A percentile compares a stretch with the other conserved stretches of the same genome.
Evolutionary conservation across 2,888 invertebrate genomes (phyloP).

Genomic region (Selenia dentaria): DNA sequence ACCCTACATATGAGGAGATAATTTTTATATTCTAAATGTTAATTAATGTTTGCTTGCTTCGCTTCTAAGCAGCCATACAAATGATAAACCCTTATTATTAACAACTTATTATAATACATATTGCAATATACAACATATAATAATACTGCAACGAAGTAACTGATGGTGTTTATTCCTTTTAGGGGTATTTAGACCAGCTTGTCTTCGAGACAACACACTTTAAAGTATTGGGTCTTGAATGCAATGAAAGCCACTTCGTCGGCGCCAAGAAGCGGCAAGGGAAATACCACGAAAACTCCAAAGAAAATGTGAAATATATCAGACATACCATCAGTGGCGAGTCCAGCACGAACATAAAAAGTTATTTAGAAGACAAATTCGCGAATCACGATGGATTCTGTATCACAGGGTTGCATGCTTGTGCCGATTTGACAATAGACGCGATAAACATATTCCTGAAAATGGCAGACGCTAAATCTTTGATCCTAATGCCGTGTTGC

Average conservation of each 20-base stretch:
- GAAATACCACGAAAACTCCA: conserved; percentile 79
- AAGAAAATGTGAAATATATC: conserved; percentile 82
- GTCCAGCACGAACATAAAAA: conserved; percentile 72
- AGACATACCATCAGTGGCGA: conserved; percentile 81
- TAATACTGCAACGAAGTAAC: no score
- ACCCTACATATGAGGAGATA: no score
- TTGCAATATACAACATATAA: no score
- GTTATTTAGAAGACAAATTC: conserved; percentile 64
- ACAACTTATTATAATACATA: no score
- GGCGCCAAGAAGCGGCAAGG: conserved; percentile 84
- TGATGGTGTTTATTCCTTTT: conserved; percentile 43
- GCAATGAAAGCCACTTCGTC: conserved; percentile 80
- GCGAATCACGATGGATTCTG: conserved; percentile 56
- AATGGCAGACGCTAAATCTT: conserved; percentile 78
- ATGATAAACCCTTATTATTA: no score
- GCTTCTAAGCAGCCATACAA: no score
- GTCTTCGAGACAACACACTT: conserved; percentile 83
- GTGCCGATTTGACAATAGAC: conserved; percentile 89
- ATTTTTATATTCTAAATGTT: no score
- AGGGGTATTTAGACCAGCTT: conserved; percentile 91
- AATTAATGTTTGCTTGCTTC: no score
- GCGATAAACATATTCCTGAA: conserved; percentile 87
- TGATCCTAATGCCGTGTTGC: conserved; percentile 91
- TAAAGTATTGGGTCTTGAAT: conserved; percentile 88
- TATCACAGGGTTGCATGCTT: conserved; percentile 88